Evolutionary conservation across 1,140 invertebrate species (phyloP), one percentile per base, ranked within the genome.

Genomic region (Heterodera schachtii): DNA sequence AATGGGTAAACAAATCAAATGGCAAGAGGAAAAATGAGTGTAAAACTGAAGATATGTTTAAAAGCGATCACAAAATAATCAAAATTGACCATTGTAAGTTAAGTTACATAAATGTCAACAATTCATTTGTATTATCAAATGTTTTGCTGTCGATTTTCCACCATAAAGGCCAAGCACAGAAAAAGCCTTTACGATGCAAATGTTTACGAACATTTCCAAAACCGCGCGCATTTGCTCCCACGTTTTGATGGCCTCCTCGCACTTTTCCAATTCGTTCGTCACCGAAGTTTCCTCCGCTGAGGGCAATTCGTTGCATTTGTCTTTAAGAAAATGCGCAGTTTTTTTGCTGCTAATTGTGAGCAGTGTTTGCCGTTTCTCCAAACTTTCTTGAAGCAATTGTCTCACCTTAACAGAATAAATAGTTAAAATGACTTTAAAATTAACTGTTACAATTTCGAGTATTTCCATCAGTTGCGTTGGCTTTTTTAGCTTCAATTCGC

Each of bases 151-250:
- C 31, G 31, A 31, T 31, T 31, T 31, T 31, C 1, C 31, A 31
- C 31, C 31, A 31, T 31, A 13, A 16, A 60, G 19, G 57, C 57
- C n/a, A 64, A 64, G 52, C 9, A 52, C 52, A 52, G 16, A 52
- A 52, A 52, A 52, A 16, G 52, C 1, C 16, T 52, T 52, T 52
- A 31, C 31, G 31, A 52, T 52, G 52, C 52, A 52, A 52, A 52
- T 31, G 31, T 11, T 21, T 49, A 92, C 93, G 92, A 92, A 97
- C 98, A 99, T 99, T 93, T 99, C 98, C 9, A 99, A 91, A 69
- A 99, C 98, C 87, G 95, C 94, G 91, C 98, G 98, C 1, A 99
- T 92, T 90, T 99, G 98, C 90, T 98, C 96, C 78, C 98, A 91
- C 92, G 99, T 99, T 41, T 95, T 95, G 89, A 96, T 95, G 89